These are phyloP conservation scores for Paratrypauchen microcephalus DNA, from an alignment of 2,797 vertebrate genomes.

Conservation along the genomic window DNA sequence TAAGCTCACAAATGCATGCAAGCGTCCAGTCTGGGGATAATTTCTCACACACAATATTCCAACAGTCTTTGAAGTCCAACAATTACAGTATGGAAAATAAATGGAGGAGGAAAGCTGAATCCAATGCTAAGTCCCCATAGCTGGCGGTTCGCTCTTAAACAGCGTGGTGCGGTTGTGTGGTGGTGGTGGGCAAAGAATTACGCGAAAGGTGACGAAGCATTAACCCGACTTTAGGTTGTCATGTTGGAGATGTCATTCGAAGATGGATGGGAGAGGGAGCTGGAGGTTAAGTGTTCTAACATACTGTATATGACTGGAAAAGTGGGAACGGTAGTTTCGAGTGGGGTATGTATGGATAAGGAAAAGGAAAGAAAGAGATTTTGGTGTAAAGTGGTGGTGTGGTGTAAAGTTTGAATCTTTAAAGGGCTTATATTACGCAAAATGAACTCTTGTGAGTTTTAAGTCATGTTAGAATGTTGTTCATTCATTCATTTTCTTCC, in stretches of 20 bases:
- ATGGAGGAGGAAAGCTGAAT: slow-evolving; percentile 36
- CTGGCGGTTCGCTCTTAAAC: slow-evolving; percentile 23
- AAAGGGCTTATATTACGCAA: too few relatives aligned
- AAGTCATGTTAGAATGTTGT: too few relatives aligned
- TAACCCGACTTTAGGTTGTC: slow-evolving; percentile 32
- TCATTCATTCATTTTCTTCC: too few relatives aligned
- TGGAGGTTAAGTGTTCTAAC: slow-evolving; percentile 1
- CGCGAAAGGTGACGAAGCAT: slow-evolving; percentile 16
- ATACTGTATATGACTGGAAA: neutral
- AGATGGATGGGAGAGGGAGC: slow-evolving; percentile 14
- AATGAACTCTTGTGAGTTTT: too few relatives aligned
- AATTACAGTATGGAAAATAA: slow-evolving; percentile 60
- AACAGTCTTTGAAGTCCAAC: slow-evolving; percentile 57
- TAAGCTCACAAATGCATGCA: slow-evolving; percentile 41
- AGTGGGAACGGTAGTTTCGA: neutral
- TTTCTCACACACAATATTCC: slow-evolving; percentile 68
- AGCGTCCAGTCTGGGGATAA: slow-evolving; percentile 47
- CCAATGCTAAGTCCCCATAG: slow-evolving; percentile 25
- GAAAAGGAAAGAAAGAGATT: neutral
- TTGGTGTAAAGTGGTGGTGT: too few relatives aligned
- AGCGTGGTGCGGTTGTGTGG: neutral
- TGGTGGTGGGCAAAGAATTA: slow-evolving; percentile 15
- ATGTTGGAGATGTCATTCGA: slow-evolving; percentile 30
- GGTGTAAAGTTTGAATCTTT: neutral
- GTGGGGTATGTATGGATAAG: neutral